A percentile compares a stretch with the other conserved stretches of the same genome.
These are phyloP conservation scores for Norana najaformis DNA, from an alignment of 2,888 invertebrate genomes.

Conservation along the genomic window DNA sequence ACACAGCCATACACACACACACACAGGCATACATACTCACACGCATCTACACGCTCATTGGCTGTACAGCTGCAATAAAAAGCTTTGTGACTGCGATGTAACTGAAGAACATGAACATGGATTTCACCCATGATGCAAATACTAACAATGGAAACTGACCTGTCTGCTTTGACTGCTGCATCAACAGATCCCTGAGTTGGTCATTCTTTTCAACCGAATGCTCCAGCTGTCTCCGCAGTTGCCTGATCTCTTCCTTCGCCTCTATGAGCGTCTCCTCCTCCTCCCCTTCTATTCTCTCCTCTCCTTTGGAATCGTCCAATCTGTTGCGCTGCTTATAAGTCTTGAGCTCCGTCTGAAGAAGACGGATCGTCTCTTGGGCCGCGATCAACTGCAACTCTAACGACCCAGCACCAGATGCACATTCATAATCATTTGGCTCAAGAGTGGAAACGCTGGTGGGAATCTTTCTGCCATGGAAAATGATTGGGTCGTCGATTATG, in stretches of 20 bases:
- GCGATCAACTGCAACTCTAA: neutral
- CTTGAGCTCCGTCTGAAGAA: neutral
- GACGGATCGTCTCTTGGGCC: neutral
- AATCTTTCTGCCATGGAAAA: neutral
- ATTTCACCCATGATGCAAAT: too few relatives aligned
- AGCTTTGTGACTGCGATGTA: too few relatives aligned
- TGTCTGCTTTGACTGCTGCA: neutral
- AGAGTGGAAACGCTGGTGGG: neutral
- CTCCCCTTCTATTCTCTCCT: neutral
- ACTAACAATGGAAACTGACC: too few relatives aligned
- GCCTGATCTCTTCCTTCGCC: neutral
- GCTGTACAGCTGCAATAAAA: too few relatives aligned
- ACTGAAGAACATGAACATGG: too few relatives aligned
- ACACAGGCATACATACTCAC: too few relatives aligned
- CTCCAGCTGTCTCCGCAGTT: neutral
- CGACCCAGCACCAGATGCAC: neutral
- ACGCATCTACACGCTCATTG: too few relatives aligned
- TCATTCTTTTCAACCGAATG: neutral
- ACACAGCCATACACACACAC: too few relatives aligned
- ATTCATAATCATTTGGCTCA: neutral
- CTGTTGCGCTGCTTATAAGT: neutral
- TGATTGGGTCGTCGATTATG: neutral
- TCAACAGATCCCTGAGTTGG: neutral
- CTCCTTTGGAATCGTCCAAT: neutral
- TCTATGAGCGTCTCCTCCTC: conserved; percentile 18